Conservation (phyloP, 2,888 invertebrate genomes). For the Lochmaea crataegi region DNA sequence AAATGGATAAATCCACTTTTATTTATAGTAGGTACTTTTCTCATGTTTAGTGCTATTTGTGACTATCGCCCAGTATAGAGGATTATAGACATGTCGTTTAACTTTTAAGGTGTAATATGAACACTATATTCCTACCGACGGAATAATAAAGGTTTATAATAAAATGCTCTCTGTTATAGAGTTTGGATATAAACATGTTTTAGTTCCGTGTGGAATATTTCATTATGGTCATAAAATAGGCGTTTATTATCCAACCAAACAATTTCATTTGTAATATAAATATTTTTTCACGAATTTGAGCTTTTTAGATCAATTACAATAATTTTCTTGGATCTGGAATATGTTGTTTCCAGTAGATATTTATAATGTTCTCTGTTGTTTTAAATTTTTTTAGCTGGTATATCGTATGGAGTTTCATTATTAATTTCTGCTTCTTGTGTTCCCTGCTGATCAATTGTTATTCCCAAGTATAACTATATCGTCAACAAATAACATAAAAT, state of each 20-base stretch:
- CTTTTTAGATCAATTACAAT: too few species aligned
- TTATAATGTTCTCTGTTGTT: too few species aligned
- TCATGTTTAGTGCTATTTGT: conserved; percentile 25
- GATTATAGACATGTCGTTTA: conserved; percentile 22
- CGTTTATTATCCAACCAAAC: not conserved
- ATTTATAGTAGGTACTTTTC: not conserved
- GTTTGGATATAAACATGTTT: conserved; percentile 6
- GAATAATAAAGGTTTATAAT: conserved; percentile 2
- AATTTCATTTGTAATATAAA: not conserved
- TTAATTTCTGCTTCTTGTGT: too few species aligned
- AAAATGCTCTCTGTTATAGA: conserved; percentile 13
- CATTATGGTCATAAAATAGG: not conserved
- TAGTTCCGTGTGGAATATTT: not conserved
- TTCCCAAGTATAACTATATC: too few species aligned
- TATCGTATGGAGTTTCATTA: too few species aligned
- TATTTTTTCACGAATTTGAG: too few species aligned
- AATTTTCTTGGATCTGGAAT: too few species aligned
- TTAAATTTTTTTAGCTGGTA: too few species aligned
- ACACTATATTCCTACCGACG: conserved; percentile 15
- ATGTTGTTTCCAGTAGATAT: too few species aligned
- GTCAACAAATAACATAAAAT: too few species aligned
- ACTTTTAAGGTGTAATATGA: conserved; percentile 23
- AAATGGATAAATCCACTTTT: not conserved
- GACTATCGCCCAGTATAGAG: conserved; percentile 18
- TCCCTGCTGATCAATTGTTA: too few species aligned